Conservation (phyloP, 2,888 invertebrate species). For the Tolmerus cingulatus region DNA sequence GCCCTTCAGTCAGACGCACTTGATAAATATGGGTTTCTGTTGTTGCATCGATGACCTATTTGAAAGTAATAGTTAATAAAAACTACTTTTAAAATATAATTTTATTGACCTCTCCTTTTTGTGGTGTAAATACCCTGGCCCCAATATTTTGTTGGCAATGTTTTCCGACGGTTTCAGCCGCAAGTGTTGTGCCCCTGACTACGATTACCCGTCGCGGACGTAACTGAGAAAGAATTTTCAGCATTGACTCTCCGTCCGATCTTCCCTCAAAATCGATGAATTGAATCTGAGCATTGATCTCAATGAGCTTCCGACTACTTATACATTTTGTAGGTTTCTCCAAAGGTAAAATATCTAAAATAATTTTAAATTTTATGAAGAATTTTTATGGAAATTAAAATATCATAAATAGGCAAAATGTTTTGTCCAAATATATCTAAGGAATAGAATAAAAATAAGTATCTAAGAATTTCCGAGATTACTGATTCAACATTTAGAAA, state of each 20-base stretch:
- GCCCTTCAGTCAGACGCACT: slow-evolving; percentile 89
- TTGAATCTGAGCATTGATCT: slow-evolving; percentile 84
- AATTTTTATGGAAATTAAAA: too few species aligned
- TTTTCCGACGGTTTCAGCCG: slow-evolving; percentile 73
- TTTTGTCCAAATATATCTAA: too few species aligned
- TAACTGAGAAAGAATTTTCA: slow-evolving; percentile 82
- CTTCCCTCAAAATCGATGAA: slow-evolving; percentile 98
- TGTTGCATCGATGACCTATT: slow-evolving; percentile 81
- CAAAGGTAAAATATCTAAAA: slow-evolving; percentile 62
- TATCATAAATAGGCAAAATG: too few species aligned
- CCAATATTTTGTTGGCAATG: slow-evolving; percentile 75
- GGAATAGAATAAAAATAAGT: too few species aligned
- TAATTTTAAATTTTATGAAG: neutral
- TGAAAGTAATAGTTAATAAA: slow-evolving; percentile 50
- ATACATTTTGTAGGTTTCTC: slow-evolving; percentile 94
- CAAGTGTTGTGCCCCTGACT: slow-evolving; percentile 76
- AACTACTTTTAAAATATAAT: neutral
- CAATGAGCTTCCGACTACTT: slow-evolving; percentile 74
- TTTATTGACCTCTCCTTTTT: slow-evolving; percentile 72
- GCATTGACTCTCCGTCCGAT: slow-evolving; percentile 83
- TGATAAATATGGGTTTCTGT: slow-evolving; percentile 98
- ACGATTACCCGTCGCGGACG: slow-evolving; percentile 83
- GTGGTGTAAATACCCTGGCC: slow-evolving; percentile 83
- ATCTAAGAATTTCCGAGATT: too few species aligned
- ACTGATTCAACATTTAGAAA: too few species aligned